Base-by-base conservation (phyloP, 2,797 vertebrate species). In the Hemitrygon akajei region DNA sequence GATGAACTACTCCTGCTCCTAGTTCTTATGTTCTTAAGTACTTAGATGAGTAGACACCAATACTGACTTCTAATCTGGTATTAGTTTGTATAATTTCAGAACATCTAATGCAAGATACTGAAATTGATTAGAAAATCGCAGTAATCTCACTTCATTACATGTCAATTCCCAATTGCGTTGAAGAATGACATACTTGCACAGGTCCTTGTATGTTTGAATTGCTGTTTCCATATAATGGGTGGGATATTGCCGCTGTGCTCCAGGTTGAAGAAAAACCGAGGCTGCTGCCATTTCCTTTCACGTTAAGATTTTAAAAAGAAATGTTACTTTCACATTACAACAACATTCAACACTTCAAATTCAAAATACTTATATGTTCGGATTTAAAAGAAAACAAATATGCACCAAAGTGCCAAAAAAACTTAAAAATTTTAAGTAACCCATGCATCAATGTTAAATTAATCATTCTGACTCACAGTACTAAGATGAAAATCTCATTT, bases 191-290 rank as follows among this genome's bases (percentile, higher is more conserved):
- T 97, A 99, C 99, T 98, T 99, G 98, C 98, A 99, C 95, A 98
- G 97, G 93, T 99, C 99, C 94, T 97, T 97, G 94, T 99, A 99
- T 0, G 98, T 99, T 96, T 99, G 99, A 95, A 99, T 98, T 30
- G 99, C 98, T 0, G 98, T 99, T 95, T 99, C 99, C 99, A 99
- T 99, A 94, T 99, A 99, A 96, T 99, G 99, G 69, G 98, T 97
- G 93, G 99, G 99, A 94, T 99, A 99, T 0, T 98, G 98, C 94
- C 99, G 97, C 18, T 98, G 97, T 94, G 98, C 98, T 94, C 98
- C 98, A 69, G 97, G 96, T 94, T 99, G 99, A 94, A 99, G 97
- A 95, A 99, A 99, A 66, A 98, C 98, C 3, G 99, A 98, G 40
- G 99, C 98, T 0, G 99, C 99, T 94, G 99, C 99, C 99, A 99